Evolutionary conservation across 2,797 vertebrate species (phyloP), one percentile per base, ranked within the genome.

Genomic region (Phataginus tetradactyla): DNA sequence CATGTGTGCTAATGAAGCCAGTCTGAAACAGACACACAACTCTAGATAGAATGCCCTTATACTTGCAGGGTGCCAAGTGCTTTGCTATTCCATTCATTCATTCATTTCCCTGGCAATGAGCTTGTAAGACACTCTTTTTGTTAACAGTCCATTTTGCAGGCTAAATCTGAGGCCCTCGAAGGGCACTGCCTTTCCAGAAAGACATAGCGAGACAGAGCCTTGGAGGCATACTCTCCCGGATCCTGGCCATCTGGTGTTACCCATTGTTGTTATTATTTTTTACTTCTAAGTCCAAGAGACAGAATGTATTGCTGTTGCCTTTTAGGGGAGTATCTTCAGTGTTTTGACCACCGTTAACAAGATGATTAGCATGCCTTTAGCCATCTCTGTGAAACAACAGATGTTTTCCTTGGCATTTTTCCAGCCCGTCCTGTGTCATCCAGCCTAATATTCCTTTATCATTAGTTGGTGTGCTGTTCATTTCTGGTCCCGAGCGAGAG

Each of bases 311-410:
- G 85, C 20, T 32, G 29, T 14, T 42, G 10, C 57, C 49, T 83
- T 86, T 77, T 84, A 63, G 83, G 17, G 14, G 49, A 85, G 32
- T 69, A 87, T 63, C 80, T 89, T 79, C 32, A 32, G 4, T 68
- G 64, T 91, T 81, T 66, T 88, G 83, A 80, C 69, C 74, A 80
- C 39, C 8, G 37, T 59, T 68, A 95, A 86, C 61, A 57, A 57
- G 49, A 93, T 89, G 96, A 89, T 96, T 77, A 84, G 59, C 75
- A 81, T 89, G 79, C 64, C 75, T 77, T 91, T 75, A 86, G 34
- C 72, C 45, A 85, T 96, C 90, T 90, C 94, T 74, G 79, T 79
- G 80, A 39, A 93, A 81, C 83, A 92, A 51, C 90, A 97, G 92
- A 88, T 96, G 93, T 93, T 93, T 69, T 75, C 42, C 39, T 83